Evolutionary conservation across 2,797 vertebrate species (phyloP).

Genomic region (Harpagifer antarcticus): DNA sequence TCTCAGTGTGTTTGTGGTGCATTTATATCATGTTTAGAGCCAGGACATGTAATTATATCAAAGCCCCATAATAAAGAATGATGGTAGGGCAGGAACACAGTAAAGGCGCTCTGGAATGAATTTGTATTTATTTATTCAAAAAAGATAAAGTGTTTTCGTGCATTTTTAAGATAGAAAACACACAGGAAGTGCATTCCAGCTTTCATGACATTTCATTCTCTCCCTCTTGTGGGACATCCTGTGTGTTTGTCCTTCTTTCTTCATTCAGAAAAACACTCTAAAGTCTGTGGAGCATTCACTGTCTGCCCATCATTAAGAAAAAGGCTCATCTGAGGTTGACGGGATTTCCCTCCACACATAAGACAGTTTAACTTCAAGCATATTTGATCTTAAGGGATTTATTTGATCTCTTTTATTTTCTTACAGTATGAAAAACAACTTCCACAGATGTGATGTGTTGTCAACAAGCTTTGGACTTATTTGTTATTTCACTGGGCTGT

Average conservation of each 20-base stretch:
- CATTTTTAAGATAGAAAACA: conserved; percentile 2
- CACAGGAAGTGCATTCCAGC: conserved; percentile 65
- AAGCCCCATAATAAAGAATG: conserved; percentile 15
- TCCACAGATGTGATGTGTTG: background rate
- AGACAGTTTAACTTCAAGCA: background rate
- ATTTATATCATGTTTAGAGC: conserved; percentile 11
- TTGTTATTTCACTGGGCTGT: conserved; percentile 4
- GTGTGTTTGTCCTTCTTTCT: background rate
- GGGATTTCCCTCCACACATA: conserved; percentile 4
- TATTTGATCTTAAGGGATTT: too few relatives aligned
- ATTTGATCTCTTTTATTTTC: background rate
- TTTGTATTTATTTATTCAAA: too few relatives aligned
- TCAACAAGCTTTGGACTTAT: background rate
- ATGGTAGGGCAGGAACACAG: conserved; percentile 11
- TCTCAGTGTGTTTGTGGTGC: conserved; percentile 1
- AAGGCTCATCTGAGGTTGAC: conserved; percentile 11
- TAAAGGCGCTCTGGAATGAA: conserved; percentile 17
- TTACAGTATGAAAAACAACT: conserved; percentile 8
- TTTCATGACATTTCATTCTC: conserved; percentile 33
- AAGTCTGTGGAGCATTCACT: conserved; percentile 35
- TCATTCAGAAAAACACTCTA: conserved; percentile 26
- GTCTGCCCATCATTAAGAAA: conserved; percentile 15
- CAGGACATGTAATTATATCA: conserved; percentile 32
- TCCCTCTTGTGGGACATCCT: conserved; percentile 9
- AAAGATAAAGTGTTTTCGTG: background rate